A percentile compares a stretch with the other conserved stretches of the same genome.
Evolutionary conservation across 1,140 invertebrate genomes (phyloP).

Genomic region (Chelonus insularis): DNA sequence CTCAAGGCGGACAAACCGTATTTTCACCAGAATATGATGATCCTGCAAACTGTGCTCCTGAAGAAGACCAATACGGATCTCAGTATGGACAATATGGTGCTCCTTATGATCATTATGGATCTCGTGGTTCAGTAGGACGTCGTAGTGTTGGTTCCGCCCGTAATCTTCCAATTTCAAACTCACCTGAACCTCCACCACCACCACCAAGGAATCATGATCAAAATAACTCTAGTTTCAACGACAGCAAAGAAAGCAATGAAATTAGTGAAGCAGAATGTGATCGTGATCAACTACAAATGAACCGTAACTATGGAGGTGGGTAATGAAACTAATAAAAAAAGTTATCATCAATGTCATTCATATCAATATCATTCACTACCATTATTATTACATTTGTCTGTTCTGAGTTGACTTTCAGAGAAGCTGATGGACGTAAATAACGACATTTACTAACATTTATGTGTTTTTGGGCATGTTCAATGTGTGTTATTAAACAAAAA

Average conservation of each 20-base stretch:
- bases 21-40: slow-evolving; percentile 83
- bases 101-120: slow-evolving; percentile 84
- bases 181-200: slow-evolving; percentile 82
- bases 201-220: slow-evolving; percentile 75
- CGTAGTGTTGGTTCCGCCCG: slow-evolving; percentile 72
- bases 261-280: slow-evolving; percentile 92
- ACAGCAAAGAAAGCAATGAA: slow-evolving; percentile 90
- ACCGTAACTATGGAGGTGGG: slow-evolving; percentile 75
- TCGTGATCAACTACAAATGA: slow-evolving; percentile 71
- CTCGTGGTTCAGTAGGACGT: slow-evolving; percentile 75
- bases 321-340: slow-evolving; percentile 35
- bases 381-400: background rate
- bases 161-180: slow-evolving; percentile 68
- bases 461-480: background rate
- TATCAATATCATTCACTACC: background rate
- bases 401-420: background rate
- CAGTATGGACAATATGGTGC: slow-evolving; percentile 79
- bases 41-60: slow-evolving; percentile 86
- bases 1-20: slow-evolving; percentile 57
- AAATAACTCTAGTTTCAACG: slow-evolving; percentile 79
- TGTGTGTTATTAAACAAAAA: no score
- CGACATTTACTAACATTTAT: background rate
- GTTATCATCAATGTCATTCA: background rate
- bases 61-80: slow-evolving; percentile 85
- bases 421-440: background rate